Evolutionary conservation across 2,888 invertebrate genomes (phyloP).

Genomic region (Drosophila robusta): DNA sequence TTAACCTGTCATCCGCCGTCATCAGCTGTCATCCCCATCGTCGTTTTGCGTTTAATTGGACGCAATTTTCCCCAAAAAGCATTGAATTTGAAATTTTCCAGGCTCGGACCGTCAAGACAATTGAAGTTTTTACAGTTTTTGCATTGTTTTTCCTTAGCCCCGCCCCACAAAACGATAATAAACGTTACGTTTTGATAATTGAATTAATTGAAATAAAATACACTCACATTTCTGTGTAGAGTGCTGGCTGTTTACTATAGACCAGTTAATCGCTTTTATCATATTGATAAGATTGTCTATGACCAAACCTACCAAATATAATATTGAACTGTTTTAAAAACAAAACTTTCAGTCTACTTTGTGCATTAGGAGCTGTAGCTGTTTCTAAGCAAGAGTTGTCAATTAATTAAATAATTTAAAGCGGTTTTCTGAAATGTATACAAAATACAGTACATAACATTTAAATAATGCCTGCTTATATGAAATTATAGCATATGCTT

Average conservation of each 20-base stretch:
- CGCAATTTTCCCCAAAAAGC: conserved; percentile 35
- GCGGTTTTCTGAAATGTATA: too few relatives aligned
- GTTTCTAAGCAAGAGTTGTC: too few relatives aligned
- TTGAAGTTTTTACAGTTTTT: conserved; percentile 13
- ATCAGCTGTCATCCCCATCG: conserved; percentile 29
- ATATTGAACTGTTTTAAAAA: background rate
- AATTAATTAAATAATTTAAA: too few relatives aligned
- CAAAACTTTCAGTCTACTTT: background rate
- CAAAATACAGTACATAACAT: too few relatives aligned
- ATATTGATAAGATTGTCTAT: conserved; percentile 27
- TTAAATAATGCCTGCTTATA: too few relatives aligned
- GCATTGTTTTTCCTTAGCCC: conserved; percentile 26
- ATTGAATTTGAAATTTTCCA: conserved; percentile 10
- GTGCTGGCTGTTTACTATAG: background rate
- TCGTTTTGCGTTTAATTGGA: conserved; percentile 47
- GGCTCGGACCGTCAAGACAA: conserved; percentile 17
- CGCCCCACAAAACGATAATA: conserved; percentile 47
- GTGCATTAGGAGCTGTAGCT: background rate
- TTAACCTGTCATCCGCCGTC: conserved; percentile 41
- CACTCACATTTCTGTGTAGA: background rate
- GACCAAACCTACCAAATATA: background rate
- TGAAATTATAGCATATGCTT: too few relatives aligned
- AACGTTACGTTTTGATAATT: conserved; percentile 60
- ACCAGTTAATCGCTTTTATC: conserved; percentile 9
- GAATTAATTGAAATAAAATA: conserved; percentile 49